Percentiles rank a stretch among this genome's conserved stretches.
These are phyloP conservation scores for Poeciliopsis paucimaculata DNA, from an alignment of 2,797 vertebrate species.

Conservation along the genomic window DNA sequence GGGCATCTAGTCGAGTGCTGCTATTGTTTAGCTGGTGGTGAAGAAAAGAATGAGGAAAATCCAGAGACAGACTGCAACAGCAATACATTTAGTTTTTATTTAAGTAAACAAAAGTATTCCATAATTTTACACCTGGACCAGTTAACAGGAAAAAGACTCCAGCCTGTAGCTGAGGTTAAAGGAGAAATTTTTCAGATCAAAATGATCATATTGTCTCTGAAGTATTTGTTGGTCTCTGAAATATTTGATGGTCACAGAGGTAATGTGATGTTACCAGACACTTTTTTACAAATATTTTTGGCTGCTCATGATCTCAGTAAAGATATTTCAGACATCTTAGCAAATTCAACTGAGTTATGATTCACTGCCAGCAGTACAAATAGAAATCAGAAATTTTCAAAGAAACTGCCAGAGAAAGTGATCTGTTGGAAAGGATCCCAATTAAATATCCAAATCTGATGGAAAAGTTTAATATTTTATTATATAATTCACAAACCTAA, in stretches of 20 bases:
- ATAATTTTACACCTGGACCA: conserved; percentile 32
- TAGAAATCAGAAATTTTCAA: not conserved
- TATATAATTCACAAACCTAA: not conserved
- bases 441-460: not conserved
- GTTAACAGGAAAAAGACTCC: conserved; percentile 25
- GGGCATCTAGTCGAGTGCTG: conserved; percentile 68
- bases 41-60: conserved; percentile 45
- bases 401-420: not conserved
- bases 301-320: not conserved
- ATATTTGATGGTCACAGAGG: not conserved
- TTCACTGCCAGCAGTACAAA: not conserved
- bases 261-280: not conserved
- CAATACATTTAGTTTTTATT: conserved; percentile 78
- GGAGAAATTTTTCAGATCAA: conserved; percentile 44
- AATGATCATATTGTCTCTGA: conserved; percentile 50
- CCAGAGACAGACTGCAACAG: conserved; percentile 41
- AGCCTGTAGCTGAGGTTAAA: conserved; percentile 45
- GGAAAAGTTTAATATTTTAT: not conserved
- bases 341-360: not conserved
- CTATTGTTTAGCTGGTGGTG: conserved; percentile 57
- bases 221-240: not conserved
- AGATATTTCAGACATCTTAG: not conserved
- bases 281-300: not conserved
- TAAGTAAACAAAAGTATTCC: conserved; percentile 72
- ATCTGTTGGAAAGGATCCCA: not conserved